These are phyloP conservation scores for Leptinotarsa peninsularis DNA, from an alignment of 2,888 invertebrate genomes.

Conservation along the genomic window DNA sequence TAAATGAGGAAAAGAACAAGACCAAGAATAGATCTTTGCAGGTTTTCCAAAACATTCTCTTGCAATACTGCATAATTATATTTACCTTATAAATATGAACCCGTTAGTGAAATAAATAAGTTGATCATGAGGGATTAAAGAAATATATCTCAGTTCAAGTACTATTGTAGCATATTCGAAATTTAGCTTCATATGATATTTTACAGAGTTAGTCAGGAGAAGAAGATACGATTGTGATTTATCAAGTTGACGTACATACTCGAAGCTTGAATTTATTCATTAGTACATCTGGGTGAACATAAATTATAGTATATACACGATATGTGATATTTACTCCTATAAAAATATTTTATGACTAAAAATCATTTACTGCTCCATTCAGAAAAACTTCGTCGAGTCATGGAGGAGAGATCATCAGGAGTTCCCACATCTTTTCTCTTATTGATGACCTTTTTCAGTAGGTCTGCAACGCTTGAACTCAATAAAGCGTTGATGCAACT, in stretches of 20 bases:
- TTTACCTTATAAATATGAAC: too few species aligned
- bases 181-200: too few species aligned
- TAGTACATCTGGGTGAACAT: conserved; percentile 15
- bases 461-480: conserved; percentile 64
- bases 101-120: too few species aligned
- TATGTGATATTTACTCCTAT: conserved; percentile 44
- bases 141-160: too few species aligned
- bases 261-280: conserved; percentile 1
- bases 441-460: conserved; percentile 63
- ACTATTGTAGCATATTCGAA: too few species aligned
- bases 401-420: conserved; percentile 53
- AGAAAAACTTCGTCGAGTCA: conserved; percentile 61
- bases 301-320: conserved; percentile 43
- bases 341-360: conserved; percentile 45
- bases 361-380: conserved; percentile 59
- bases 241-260: neutral
- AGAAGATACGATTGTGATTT: too few species aligned
- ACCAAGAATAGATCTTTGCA: too few species aligned
- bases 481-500: conserved; percentile 65
- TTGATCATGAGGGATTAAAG: too few species aligned
- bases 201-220: too few species aligned
- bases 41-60: too few species aligned
- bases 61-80: too few species aligned
- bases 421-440: conserved; percentile 62
- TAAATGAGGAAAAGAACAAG: too few species aligned